Evolutionary conservation across 64 coral and sea anemone species (phyloP).

Genomic region (Cladopsammia gracilis): DNA sequence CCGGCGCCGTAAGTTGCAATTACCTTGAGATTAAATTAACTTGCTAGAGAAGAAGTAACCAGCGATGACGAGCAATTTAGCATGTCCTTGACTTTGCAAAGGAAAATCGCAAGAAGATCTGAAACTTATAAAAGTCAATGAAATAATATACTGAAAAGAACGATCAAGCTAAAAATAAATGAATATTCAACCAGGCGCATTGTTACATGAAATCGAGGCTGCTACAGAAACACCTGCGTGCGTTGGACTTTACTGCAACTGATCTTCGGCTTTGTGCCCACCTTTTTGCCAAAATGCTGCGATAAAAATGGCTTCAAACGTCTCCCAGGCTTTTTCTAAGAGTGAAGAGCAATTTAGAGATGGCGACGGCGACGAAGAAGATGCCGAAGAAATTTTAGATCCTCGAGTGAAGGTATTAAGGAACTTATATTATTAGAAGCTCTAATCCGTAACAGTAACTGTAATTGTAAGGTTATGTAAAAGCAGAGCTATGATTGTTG

Average conservation of each 20-base stretch:
- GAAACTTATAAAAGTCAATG: no score
- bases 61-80: no score
- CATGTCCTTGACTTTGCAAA: not conserved
- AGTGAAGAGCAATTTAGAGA: not conserved
- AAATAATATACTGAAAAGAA: no score
- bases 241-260: no score
- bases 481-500: no score
- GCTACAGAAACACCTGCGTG: not conserved
- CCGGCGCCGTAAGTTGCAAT: no score
- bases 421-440: no score
- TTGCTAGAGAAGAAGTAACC: no score
- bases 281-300: not conserved
- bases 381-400: conserved; percentile 80
- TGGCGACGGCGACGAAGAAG: conserved; percentile 73
- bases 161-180: not conserved
- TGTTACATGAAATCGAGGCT: conserved; percentile 3
- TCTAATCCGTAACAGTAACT: no score
- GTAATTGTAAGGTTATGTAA: no score
- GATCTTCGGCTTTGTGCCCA: not conserved
- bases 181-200: not conserved
- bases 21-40: no score
- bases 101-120: no score
- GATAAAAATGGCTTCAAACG: not conserved
- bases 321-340: not conserved
- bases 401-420: conserved; percentile 84